phyloP scores from a whole-genome alignment of 2,888 invertebrate genomes.

The Eledona agricola region DNA sequence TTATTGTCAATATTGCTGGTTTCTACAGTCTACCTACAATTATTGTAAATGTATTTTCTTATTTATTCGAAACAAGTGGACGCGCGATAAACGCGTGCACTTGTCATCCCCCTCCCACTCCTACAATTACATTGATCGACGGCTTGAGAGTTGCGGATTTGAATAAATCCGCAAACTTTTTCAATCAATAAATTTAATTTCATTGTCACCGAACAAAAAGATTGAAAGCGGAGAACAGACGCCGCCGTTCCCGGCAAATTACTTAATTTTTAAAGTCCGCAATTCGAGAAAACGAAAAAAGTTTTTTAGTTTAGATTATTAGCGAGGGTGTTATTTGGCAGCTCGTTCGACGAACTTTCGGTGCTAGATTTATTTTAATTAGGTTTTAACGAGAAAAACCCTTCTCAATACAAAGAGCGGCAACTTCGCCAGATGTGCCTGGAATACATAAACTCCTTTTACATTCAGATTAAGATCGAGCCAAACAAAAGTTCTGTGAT shows the following conservation, averaged over 20 bases:
- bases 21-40: conserved; percentile 5
- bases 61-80: conserved; percentile 2
- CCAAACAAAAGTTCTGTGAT: conserved; percentile 35
- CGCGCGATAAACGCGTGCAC: too few relatives aligned
- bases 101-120: too few relatives aligned
- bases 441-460: conserved; percentile 46
- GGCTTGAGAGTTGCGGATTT: too few relatives aligned
- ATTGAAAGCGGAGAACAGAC: conserved; percentile 46
- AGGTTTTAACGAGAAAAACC: conserved; percentile 58
- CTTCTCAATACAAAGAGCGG: conserved; percentile 55
- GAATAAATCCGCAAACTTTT: too few relatives aligned
- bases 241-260: conserved; percentile 47
- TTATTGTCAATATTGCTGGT: conserved; percentile 16
- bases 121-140: too few relatives aligned
- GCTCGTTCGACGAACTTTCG: conserved; percentile 45
- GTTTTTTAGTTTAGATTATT: conserved; percentile 39
- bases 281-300: conserved; percentile 41
- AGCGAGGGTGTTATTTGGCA: conserved; percentile 38
- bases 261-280: conserved; percentile 51
- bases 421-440: conserved; percentile 55
- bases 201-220: conserved; percentile 51
- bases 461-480: conserved; percentile 40
- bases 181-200: conserved; percentile 55
- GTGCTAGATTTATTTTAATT: conserved; percentile 60
- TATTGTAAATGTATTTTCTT: conserved; percentile 10